These are phyloP conservation scores for Haliclona indistincta DNA, from an alignment of 37 sponge, comb jelly and placozoan species.

Conservation along the genomic window DNA sequence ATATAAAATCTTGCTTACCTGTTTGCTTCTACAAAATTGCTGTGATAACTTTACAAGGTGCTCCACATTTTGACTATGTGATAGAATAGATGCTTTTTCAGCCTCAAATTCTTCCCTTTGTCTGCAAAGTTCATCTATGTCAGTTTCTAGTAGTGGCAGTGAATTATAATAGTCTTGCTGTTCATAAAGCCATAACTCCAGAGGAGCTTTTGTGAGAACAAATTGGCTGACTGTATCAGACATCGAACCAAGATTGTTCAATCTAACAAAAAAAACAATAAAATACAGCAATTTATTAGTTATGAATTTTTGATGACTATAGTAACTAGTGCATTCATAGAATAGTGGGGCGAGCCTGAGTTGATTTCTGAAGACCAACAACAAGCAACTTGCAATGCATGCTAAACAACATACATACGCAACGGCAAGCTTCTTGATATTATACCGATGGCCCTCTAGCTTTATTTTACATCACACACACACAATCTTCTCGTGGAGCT, in stretches of 20 bases:
- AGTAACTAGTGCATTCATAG: too few relatives aligned
- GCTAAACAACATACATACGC: too few relatives aligned
- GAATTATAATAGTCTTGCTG: conserved; percentile 31
- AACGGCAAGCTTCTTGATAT: too few relatives aligned
- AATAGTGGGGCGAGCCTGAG: too few relatives aligned
- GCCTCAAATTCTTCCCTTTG: conserved; percentile 31
- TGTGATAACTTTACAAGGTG: conserved; percentile 31
- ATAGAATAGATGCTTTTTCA: not conserved
- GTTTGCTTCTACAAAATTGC: conserved; percentile 34
- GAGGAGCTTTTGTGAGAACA: conserved; percentile 41
- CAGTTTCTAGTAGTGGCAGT: conserved; percentile 55
- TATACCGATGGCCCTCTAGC: too few relatives aligned
- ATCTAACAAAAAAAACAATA: too few relatives aligned
- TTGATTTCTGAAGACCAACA: too few relatives aligned
- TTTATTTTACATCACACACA: too few relatives aligned
- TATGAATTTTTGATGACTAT: too few relatives aligned
- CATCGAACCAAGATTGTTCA: conserved; percentile 33
- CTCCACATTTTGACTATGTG: conserved; percentile 1
- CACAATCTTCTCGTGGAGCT: too few relatives aligned
- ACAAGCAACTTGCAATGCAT: too few relatives aligned
- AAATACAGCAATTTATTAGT: too few relatives aligned
- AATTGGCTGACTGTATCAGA: conserved; percentile 34
- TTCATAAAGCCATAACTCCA: conserved; percentile 51
- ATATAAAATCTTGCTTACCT: conserved; percentile 35
- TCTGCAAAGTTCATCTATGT: conserved; percentile 28